phyloP scores from a whole-genome alignment of 1,140 invertebrate species.

The Pissodes strobi region DNA sequence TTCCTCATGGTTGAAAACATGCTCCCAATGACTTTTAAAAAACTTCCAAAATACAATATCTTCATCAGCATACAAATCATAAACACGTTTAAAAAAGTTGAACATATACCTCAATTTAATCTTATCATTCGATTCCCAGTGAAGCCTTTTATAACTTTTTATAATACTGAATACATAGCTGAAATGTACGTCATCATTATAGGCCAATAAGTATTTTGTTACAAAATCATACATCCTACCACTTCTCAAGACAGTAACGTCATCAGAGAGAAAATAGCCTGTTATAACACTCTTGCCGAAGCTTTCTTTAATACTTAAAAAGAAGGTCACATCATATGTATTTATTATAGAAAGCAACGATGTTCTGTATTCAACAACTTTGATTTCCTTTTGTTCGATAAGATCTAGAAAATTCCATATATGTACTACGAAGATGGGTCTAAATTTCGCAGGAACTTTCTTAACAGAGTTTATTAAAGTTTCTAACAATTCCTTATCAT shows the following conservation, averaged over 20 bases:
- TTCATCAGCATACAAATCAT: not conserved
- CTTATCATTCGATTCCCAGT: slow-evolving; percentile 5
- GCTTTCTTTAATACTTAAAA: not conserved
- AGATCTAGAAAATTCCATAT: slow-evolving; percentile 3
- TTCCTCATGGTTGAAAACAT: slow-evolving; percentile 6
- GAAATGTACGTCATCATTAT: not conserved
- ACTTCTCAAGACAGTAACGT: not conserved
- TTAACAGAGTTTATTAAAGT: not conserved
- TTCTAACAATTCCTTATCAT: slow-evolving; percentile 11
- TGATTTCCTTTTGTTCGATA: slow-evolving; percentile 2
- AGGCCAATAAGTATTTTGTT: slow-evolving; percentile 1
- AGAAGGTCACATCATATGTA: not conserved
- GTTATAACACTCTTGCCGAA: not conserved
- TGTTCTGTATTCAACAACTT: not conserved
- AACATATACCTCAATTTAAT: not conserved
- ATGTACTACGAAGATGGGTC: not conserved
- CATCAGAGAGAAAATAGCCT: slow-evolving; percentile 4
- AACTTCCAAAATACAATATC: not conserved
- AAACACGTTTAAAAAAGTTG: slow-evolving; percentile 2
- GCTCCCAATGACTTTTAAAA: slow-evolving; percentile 18
- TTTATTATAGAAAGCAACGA: not conserved
- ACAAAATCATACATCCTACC: not conserved
- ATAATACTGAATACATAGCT: slow-evolving; percentile 5
- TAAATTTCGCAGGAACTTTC: slow-evolving; percentile 1
- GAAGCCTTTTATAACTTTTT: not conserved